A percentile compares a stretch with the other conserved stretches of the same genome.
Evolutionary conservation across 1,140 invertebrate genomes (phyloP).

Genomic region (Apolygus lucorum): DNA sequence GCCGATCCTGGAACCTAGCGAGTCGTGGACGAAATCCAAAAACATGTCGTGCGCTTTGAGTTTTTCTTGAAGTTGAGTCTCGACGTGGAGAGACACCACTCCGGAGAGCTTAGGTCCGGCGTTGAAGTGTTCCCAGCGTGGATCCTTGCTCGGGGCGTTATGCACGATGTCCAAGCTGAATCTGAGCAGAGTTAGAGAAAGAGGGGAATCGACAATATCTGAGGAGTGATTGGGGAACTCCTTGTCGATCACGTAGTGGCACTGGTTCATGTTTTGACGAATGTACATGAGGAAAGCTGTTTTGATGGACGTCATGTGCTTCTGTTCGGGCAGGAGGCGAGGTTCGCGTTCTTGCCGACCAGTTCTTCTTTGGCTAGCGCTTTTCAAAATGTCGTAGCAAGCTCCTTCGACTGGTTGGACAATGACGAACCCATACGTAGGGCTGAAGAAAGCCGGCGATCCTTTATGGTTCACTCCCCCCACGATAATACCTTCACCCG

Average conservation of each 20-base stretch:
- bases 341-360: neutral
- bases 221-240: slow-evolving; percentile 11
- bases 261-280: slow-evolving; percentile 21
- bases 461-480: slow-evolving; percentile 16
- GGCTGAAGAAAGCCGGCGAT: slow-evolving; percentile 21
- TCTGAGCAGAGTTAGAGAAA: slow-evolving; percentile 21
- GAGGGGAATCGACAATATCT: neutral
- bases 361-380: neutral
- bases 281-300: slow-evolving; percentile 22
- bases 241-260: slow-evolving; percentile 8
- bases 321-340: neutral
- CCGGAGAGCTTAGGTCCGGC: neutral
- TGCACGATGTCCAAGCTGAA: slow-evolving; percentile 25
- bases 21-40: slow-evolving; percentile 3
- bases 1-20: neutral
- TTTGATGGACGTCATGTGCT: slow-evolving; percentile 17
- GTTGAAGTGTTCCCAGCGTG: slow-evolving; percentile 18
- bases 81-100: slow-evolving; percentile 16
- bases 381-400: slow-evolving; percentile 20
- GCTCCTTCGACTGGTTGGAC: slow-evolving; percentile 19
- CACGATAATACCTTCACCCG: slow-evolving; percentile 19
- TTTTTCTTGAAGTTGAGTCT: slow-evolving; percentile 26
- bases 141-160: slow-evolving; percentile 15
- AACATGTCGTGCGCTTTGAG: slow-evolving; percentile 24
- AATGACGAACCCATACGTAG: slow-evolving; percentile 25